These are phyloP conservation scores for Craniophora ligustri DNA, from an alignment of 2,888 invertebrate species.

Conservation along the genomic window DNA sequence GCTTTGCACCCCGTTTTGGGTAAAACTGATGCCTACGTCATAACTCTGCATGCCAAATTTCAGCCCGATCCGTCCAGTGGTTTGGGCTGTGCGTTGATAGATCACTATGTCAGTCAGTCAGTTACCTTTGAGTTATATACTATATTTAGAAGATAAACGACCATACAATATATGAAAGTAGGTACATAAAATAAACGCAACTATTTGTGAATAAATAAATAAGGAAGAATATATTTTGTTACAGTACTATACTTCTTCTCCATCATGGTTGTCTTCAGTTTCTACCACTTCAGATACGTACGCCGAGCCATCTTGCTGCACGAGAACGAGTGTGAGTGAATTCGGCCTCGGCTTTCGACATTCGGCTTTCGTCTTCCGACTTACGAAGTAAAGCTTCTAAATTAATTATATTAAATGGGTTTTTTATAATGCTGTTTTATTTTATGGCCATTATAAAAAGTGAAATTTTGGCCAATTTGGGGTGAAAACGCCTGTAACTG, in stretches of 20 bases:
- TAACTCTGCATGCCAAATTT: no score
- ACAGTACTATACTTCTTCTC: conserved; percentile 82
- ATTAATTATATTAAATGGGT: conserved; percentile 46
- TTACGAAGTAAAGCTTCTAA: conserved; percentile 25
- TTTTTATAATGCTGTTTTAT: conserved; percentile 48
- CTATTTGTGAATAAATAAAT: neutral
- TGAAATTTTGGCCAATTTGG: conserved; percentile 13
- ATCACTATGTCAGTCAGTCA: no score
- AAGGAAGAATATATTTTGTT: conserved; percentile 49
- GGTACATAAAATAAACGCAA: no score
- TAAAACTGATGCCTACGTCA: no score
- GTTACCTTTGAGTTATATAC: no score
- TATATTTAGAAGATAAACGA: no score
- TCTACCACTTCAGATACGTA: conserved; percentile 85
- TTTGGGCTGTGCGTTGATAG: no score
- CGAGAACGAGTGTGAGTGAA: conserved; percentile 76
- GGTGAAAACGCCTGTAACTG: conserved; percentile 1
- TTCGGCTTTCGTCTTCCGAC: conserved; percentile 9
- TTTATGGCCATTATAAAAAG: conserved; percentile 38
- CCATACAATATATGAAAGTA: no score
- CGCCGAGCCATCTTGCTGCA: conserved; percentile 81
- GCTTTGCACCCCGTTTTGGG: no score
- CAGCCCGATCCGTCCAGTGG: no score
- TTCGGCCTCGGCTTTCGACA: conserved; percentile 5
- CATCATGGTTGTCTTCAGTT: conserved; percentile 81